Conservation (phyloP, 1,140 invertebrate species). For the Pteromalus puparum region DNA sequence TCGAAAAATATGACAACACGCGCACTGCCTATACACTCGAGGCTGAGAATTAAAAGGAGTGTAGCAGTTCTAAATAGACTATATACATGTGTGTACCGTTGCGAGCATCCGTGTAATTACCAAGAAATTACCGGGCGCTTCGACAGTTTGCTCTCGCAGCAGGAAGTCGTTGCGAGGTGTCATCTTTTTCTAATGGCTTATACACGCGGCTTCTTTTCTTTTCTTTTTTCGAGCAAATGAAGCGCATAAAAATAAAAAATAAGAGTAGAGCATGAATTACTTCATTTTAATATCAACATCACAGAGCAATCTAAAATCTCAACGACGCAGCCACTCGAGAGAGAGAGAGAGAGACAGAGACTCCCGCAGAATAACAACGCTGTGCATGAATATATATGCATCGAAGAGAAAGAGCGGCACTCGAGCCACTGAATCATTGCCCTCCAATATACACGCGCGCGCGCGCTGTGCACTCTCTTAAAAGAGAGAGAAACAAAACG, state of each 20-base stretch:
- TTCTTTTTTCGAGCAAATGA: neutral
- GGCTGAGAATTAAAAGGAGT: neutral
- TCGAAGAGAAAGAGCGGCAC: neutral
- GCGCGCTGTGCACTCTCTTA: neutral
- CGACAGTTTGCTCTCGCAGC: neutral
- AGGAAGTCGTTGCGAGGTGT: conserved; percentile 5
- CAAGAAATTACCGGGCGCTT: conserved; percentile 20
- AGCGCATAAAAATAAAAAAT: too few species aligned
- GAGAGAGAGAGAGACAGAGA: too few species aligned
- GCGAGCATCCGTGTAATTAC: conserved; percentile 34
- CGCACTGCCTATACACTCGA: neutral
- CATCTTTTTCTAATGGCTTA: neutral
- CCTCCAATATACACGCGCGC: neutral
- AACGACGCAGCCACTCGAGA: too few species aligned
- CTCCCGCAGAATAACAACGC: too few species aligned
- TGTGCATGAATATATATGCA: neutral
- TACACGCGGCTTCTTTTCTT: neutral
- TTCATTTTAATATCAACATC: neutral
- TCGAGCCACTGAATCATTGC: conserved; percentile 1
- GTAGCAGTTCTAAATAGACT: neutral
- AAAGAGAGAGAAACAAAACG: neutral
- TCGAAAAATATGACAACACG: neutral
- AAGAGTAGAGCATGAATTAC: too few species aligned
- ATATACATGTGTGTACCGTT: neutral
- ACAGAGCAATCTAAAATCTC: neutral